Evolutionary conservation across 2,888 invertebrate species (phyloP).

Genomic region (Orthonychiurus folsomi): DNA sequence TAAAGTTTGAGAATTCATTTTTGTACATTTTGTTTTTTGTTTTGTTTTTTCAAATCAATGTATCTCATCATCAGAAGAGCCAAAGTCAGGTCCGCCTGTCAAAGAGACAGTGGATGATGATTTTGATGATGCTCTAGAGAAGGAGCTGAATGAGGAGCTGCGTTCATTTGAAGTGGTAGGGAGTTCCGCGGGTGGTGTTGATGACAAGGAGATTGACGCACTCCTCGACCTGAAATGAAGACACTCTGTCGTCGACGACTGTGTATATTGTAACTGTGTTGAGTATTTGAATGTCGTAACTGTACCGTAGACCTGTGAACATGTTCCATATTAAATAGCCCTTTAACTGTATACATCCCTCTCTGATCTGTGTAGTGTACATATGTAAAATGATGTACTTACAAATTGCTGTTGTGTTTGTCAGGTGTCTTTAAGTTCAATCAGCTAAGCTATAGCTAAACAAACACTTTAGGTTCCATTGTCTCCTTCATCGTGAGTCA

Average conservation of each 20-base stretch:
- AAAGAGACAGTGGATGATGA: constrained; percentile 24
- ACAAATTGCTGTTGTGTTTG: too few relatives aligned
- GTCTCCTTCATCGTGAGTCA: too few relatives aligned
- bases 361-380: too few relatives aligned
- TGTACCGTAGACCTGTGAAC: neutral
- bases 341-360: too few relatives aligned
- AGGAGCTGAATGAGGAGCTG: constrained; percentile 86
- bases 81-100: constrained; percentile 23
- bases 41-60: too few relatives aligned
- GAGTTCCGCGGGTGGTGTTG: constrained; percentile 19
- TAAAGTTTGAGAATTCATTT: too few relatives aligned
- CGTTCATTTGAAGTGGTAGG: constrained; percentile 86
- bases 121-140: constrained; percentile 54
- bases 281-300: too few relatives aligned
- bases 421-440: too few relatives aligned
- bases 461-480: too few relatives aligned
- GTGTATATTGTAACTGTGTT: constrained; percentile 1
- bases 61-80: constrained; percentile 26
- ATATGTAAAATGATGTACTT: too few relatives aligned
- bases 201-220: constrained; percentile 39
- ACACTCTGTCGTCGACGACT: neutral
- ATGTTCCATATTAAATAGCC: constrained; percentile 1
- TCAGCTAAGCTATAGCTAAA: too few relatives aligned
- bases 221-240: constrained; percentile 39
- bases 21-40: neutral